Evolutionary conservation across 2,888 invertebrate species (phyloP), one percentile per base, ranked within the genome.

Genomic region (Subacronicta megacephala): DNA sequence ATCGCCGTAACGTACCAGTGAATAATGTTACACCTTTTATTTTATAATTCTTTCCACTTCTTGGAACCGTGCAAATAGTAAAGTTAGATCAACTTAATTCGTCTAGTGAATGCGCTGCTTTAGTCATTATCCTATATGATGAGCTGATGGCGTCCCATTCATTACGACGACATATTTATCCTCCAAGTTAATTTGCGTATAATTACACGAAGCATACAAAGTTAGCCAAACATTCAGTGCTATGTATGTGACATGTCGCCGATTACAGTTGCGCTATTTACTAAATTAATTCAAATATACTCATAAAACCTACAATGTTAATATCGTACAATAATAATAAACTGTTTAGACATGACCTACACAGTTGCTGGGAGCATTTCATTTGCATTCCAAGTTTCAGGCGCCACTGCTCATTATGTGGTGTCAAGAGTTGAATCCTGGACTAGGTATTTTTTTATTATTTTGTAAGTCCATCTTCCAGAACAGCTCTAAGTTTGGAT

Each of bases 131-230:
- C 18, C 23, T 38, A 10, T n/a, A 1, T 0, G 12, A 33, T 4
- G 0, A 18, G 17, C 29, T 20, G 16, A 18, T 12, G n/a, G 7
- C 9, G 20, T 17, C 26, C 38, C 20, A 36, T 59, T 31, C 38
- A 26, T 31, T 9, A 20, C 35, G 67, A 66, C 50, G 60, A 63
- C 42, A 66, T 59, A 47, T 63, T 44, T 47, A 67, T 52, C 10
- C 1, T 12, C 13, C 12, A 18, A 49, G 42, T 45, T 50, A 41
- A 35, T 49, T 45, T 20, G 15, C 54, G 13, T 12, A 12, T 61
- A 42, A 64, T 38, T 29, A 54, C 68, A 35, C 9, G 18, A 31
- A 1, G 20, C 17, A 15, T 17, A 45, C 26, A 29, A 37, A 41
- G 44, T 45, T 12, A 7, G 31, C 44, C 4, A 29, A 45, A 62